A percentile compares a stretch with the other conserved stretches of the same genome.
Evolutionary conservation across 2,888 invertebrate genomes (phyloP).

Genomic region (Acanthopleura granulata): DNA sequence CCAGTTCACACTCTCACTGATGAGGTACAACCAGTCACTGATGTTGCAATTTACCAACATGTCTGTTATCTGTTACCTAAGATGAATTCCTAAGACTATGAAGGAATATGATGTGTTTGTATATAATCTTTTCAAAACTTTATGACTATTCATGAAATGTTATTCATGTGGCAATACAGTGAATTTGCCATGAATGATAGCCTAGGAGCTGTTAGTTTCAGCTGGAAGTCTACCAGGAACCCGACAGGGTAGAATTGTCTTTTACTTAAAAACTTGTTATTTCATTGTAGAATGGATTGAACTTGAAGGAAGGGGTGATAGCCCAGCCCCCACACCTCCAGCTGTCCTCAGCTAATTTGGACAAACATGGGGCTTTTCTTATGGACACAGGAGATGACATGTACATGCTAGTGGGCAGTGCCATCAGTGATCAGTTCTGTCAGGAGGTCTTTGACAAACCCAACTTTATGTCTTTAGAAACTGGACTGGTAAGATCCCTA

Average conservation of each 20-base stretch:
- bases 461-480: constrained; percentile 58
- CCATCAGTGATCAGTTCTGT: constrained; percentile 81
- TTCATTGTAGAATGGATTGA: constrained; percentile 7
- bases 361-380: constrained; percentile 87
- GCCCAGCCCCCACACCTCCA: constrained; percentile 83
- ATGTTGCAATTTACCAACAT: no score
- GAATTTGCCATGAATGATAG: no score
- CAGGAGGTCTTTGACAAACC: constrained; percentile 81
- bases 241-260: no score
- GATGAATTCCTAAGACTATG: no score
- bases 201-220: no score
- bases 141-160: no score
- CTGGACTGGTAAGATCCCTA: constrained; percentile 55
- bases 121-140: no score
- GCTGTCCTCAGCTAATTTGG: constrained; percentile 82
- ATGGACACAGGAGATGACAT: constrained; percentile 89
- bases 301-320: constrained; percentile 39
- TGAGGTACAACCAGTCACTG: constrained; percentile 59
- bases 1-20: constrained; percentile 83
- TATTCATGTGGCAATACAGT: no score
- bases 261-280: no score
- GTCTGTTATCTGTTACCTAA: no score
- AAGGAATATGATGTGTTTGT: no score
- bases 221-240: no score
- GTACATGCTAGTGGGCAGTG: constrained; percentile 86